Conservation (phyloP, 2,888 invertebrate genomes). For the Harpagoxenus sublaevis region DNA sequence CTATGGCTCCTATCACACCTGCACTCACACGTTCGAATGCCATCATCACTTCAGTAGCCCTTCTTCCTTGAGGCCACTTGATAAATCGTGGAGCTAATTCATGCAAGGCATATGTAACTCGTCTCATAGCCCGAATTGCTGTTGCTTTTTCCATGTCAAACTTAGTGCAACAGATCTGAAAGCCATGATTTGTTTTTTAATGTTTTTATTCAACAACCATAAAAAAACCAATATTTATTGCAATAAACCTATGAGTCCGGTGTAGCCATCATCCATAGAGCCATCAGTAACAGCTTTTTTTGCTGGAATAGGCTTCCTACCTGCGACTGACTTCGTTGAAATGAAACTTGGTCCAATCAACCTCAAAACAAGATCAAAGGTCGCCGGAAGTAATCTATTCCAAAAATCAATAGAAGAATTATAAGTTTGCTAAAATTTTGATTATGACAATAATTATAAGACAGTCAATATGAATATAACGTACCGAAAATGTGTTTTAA, state of each 20-base stretch:
- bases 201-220: neutral
- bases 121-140: constrained; percentile 16
- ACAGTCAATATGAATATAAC: neutral
- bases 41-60: neutral
- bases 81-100: neutral
- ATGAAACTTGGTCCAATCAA: neutral
- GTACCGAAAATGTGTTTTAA: neutral
- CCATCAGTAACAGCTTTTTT: neutral
- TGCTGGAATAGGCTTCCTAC: constrained; percentile 6
- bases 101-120: constrained; percentile 14
- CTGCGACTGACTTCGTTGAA: neutral
- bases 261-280: constrained; percentile 6
- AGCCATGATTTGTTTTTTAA: neutral
- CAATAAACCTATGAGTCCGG: constrained; percentile 7
- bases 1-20: constrained; percentile 12
- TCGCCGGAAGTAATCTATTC: neutral
- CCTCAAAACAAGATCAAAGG: neutral
- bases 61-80: neutral
- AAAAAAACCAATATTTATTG: neutral
- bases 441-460: neutral
- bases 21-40: neutral
- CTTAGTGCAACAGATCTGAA: constrained; percentile 17
- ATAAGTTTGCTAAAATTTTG: neutral
- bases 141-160: neutral
- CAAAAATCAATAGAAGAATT: neutral